Evolutionary conservation across 2,888 invertebrate genomes (phyloP), one percentile per base, ranked within the genome.

Genomic region (Heliconius aoede): DNA sequence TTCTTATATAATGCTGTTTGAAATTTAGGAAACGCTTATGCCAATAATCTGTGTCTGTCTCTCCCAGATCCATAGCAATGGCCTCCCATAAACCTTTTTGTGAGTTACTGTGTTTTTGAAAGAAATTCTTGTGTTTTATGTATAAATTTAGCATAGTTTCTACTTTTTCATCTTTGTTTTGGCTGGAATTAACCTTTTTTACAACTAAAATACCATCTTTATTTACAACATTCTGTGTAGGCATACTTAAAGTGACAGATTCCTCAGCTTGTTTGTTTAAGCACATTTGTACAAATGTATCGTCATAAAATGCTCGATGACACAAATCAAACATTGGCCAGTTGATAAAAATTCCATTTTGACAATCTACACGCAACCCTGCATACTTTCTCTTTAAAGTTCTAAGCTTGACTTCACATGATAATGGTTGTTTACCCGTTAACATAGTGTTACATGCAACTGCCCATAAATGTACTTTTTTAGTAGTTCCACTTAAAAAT

Each of bases 371-470:
- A 24, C 85, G 81, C 13, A 89, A 79, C 80, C 89, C 84, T 2
- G 82, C 76, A 78, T 91, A 94, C 65, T 89, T 89, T 24, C 82
- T 80, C 77, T 88, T 90, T 11, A 94, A 79, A 24, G 83, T 85
- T 1, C 84, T 79, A 0, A 94, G 82, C 80, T 91, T 88, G 4
- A 83, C 81, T 77, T 93, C 92, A 78, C 94, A 94, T 0, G 84
- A 76, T 3, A 83, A 80, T 0, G 89, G 86, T 40, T 84, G 86
- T 83, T 90, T 94, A 0, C 86, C 88, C 0, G 86, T 76, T 0
- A 94, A 82, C 89, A 93, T 92, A 8, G 93, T 92, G 77, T 90
- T 92, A 74, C 93, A 93, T 0, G 92, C 93, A 1, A 93, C 89
- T 0, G 88, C 85, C 94, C 94, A 94, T 8, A 94, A 82, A 78